These are phyloP conservation scores for Zosterops lateralis DNA, from an alignment of 2,113 vertebrate species.

Conservation along the genomic window DNA sequence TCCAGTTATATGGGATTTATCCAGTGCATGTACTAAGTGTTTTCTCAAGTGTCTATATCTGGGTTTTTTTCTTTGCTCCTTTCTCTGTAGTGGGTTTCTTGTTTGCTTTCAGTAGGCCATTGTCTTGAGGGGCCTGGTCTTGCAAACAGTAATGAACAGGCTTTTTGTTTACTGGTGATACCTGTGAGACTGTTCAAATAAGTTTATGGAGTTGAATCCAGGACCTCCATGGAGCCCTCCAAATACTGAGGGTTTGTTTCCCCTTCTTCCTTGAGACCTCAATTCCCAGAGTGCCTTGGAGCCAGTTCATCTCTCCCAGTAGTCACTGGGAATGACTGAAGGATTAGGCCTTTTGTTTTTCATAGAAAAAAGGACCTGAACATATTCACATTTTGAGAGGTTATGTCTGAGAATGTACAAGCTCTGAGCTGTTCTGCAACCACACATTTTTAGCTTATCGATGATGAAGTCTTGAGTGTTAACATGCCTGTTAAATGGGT, in stretches of 20 bases:
- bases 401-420: neutral
- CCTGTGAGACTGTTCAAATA: neutral
- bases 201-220: neutral
- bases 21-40: neutral
- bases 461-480: conserved; percentile 40
- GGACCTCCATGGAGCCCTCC: neutral
- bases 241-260: neutral
- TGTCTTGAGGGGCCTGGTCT: neutral
- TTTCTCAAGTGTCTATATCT: neutral
- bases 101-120: neutral
- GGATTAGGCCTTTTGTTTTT: conserved; percentile 11
- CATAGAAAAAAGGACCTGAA: neutral
- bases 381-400: neutral
- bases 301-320: neutral
- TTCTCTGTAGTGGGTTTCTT: neutral
- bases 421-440: neutral
- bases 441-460: conserved; percentile 11
- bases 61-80: neutral
- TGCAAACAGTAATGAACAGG: neutral
- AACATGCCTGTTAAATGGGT: conserved; percentile 11
- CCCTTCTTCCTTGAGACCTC: neutral
- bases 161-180: neutral
- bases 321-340: neutral
- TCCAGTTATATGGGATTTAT: neutral
- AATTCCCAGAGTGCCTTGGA: neutral